phyloP scores from a whole-genome alignment of 2,888 invertebrate species.

The Corythucha ciliata region DNA sequence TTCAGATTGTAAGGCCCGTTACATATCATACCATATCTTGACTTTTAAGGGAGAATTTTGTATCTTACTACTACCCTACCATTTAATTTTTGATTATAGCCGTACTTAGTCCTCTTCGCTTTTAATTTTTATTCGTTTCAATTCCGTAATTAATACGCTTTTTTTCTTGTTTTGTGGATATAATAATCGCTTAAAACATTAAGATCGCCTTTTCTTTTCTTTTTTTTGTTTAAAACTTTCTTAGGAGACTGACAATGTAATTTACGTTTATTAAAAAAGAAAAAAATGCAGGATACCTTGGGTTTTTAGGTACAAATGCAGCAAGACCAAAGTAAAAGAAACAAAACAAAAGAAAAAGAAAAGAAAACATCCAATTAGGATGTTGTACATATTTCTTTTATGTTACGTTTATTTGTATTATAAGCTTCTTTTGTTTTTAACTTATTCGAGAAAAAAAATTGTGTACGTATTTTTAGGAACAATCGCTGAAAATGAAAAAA shows the following conservation, averaged over 20 bases:
- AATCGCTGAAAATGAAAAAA: background rate
- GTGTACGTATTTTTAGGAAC: conserved; percentile 13
- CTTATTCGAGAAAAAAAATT: conserved; percentile 14
- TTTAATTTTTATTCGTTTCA: no score
- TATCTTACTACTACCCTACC: no score
- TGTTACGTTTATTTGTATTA: conserved; percentile 8
- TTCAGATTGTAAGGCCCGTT: no score
- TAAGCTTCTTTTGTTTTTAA: conserved; percentile 22
- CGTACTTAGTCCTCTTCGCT: no score
- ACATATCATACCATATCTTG: no score
- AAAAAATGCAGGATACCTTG: conserved; percentile 26
- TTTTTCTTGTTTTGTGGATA: conserved; percentile 26
- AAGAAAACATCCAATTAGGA: no score
- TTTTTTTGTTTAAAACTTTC: background rate
- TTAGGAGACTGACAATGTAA: conserved; percentile 27
- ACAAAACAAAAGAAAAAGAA: conserved; percentile 20
- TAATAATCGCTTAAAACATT: conserved; percentile 19
- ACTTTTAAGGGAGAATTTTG: no score
- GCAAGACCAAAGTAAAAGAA: conserved; percentile 31
- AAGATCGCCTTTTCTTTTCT: background rate
- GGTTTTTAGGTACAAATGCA: conserved; percentile 28
- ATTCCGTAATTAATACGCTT: conserved; percentile 13
- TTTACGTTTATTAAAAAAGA: background rate
- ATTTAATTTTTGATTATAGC: no score
- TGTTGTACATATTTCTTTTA: conserved; percentile 25